phyloP scores from a whole-genome alignment of 2,888 invertebrate genomes.

The Miltochrista miniata region DNA sequence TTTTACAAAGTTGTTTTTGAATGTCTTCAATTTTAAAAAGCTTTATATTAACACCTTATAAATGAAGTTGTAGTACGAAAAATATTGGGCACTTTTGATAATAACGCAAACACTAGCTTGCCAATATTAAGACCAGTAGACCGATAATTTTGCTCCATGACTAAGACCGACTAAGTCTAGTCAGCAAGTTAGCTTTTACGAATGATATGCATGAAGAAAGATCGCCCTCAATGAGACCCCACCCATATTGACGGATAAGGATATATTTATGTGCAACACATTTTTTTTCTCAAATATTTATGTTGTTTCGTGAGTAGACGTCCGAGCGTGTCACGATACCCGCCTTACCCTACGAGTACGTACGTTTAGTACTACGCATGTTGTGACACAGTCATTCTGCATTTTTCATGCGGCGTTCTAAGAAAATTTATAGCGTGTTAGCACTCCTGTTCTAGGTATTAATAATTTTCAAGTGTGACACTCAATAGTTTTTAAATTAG shows the following conservation, averaged over 20 bases:
- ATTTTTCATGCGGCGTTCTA: constrained; percentile 33
- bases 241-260: constrained; percentile 36
- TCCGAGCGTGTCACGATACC: constrained; percentile 25
- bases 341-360: constrained; percentile 15
- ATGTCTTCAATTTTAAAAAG: too few species aligned
- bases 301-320: constrained; percentile 37
- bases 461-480: constrained; percentile 11
- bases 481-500: background rate
- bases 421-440: constrained; percentile 26
- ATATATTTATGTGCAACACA: constrained; percentile 41
- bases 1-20: too few species aligned
- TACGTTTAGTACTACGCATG: constrained; percentile 28
- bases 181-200: too few species aligned
- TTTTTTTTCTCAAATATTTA: constrained; percentile 41
- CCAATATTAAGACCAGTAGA: too few species aligned
- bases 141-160: too few species aligned
- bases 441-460: constrained; percentile 17
- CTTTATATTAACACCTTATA: too few species aligned
- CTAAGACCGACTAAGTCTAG: too few species aligned
- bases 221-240: constrained; percentile 15
- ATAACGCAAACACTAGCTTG: too few species aligned
- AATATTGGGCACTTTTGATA: too few species aligned
- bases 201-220: too few species aligned
- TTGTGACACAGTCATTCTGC: constrained; percentile 30
- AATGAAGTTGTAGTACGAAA: too few species aligned